Evolutionary conservation across 2,797 vertebrate genomes (phyloP), one percentile per base, ranked within the genome.

Genomic region (Echeneis naucrates): DNA sequence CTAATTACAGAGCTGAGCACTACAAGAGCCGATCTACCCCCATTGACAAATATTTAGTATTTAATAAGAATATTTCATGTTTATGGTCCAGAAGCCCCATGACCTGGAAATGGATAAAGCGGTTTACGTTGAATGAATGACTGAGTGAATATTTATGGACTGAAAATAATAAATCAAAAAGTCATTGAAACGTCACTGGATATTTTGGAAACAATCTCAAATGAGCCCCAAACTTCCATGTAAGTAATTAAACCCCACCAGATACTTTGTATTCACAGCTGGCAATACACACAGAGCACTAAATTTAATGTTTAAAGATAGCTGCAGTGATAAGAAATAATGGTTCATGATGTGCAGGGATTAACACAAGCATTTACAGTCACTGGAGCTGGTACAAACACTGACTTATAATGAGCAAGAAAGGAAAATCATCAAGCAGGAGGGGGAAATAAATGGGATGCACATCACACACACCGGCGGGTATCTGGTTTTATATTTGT

Each of bases 221-320:
- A 77, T 58, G 61, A 44, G 23, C 27, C 1, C 8, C 17, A 1
- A 56, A 64, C 37, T 38, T 78, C 23, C 5, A 60, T 63, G 60
- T 8, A 69, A 77, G 32, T 44, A 23, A 75, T 57, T 59, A 63
- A 64, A 51, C 60, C 26, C 52, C 21, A 14, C 14, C 0, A 10
- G 48, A 60, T 48, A 37, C 32, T 64, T 67, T 26, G 37, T 52
- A 48, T 71, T 64, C 58, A 66, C 27, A 23, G 52, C 21, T 52
- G 32, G 53, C 8, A 35, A 30, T 10, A 11, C 35, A 33, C 47
- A 51, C 24, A 35, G 23, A 61, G 45, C 67, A 57, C 17, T 53
- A 42, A 24, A 47, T 69, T 38, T 62, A 53, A 54, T 32, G 7
- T 64, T 69, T 38, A 60, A 59, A 80, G 60, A 76, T 82, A 59